Evolutionary conservation across 2,797 vertebrate genomes (phyloP).

Genomic region (Tragelaphus oryx): DNA sequence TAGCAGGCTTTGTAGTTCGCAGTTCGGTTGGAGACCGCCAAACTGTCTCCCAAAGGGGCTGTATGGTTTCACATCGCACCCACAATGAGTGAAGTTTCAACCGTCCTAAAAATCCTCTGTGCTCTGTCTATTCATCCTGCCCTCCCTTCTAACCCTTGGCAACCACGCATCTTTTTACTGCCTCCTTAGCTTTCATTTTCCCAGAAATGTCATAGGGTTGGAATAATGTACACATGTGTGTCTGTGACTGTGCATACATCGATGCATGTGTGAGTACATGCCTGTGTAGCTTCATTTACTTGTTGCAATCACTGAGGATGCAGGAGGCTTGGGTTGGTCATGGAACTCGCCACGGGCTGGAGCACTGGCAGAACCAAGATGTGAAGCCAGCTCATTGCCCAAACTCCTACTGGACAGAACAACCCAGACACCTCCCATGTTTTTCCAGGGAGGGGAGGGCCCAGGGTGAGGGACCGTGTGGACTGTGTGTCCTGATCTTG

Average conservation of each 20-base stretch:
- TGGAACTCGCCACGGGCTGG: background rate
- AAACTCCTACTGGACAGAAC: rapidly evolving
- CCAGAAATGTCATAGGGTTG: background rate
- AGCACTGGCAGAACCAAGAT: too few species aligned
- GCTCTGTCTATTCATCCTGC: background rate
- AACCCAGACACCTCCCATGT: rapidly evolving
- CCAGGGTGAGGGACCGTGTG: background rate
- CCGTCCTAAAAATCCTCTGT: background rate
- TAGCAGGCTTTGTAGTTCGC: background rate
- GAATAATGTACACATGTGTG: background rate
- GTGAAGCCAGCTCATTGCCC: rapidly evolving
- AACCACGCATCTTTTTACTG: background rate
- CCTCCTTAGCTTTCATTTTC: background rate
- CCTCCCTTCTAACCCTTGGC: background rate
- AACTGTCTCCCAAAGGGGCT: background rate
- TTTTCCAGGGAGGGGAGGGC: background rate
- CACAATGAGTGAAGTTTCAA: background rate
- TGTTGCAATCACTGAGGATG: too few species aligned
- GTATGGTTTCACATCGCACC: background rate
- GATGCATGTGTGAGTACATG: background rate
- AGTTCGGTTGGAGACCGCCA: background rate
- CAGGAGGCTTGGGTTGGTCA: background rate
- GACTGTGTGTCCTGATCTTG: background rate
- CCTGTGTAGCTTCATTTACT: background rate
- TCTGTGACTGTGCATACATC: background rate